phyloP scores from a whole-genome alignment of 2,888 invertebrate species.

The Acanthosoma haemorrhoidale region DNA sequence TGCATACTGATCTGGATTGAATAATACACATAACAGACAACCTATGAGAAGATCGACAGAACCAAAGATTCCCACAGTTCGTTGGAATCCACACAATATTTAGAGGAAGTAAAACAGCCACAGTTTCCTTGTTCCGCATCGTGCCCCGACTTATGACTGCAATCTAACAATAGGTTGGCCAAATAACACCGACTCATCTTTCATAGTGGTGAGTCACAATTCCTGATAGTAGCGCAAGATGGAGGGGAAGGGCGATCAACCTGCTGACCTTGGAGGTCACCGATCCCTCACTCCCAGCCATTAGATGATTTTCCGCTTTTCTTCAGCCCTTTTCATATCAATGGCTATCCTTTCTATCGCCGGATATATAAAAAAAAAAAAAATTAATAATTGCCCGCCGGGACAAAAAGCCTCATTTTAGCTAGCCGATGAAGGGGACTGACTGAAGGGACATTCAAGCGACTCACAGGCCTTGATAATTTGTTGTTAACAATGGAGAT shows the following conservation, averaged over 20 bases:
- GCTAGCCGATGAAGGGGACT: not conserved
- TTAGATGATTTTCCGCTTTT: conserved; percentile 6
- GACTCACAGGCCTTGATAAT: not conserved
- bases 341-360: not conserved
- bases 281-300: not conserved
- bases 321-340: conserved; percentile 8
- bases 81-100: too few relatives aligned
- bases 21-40: too few relatives aligned
- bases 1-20: too few relatives aligned
- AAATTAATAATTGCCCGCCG: conserved; percentile 7
- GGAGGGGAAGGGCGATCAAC: conserved; percentile 5
- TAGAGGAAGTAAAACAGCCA: too few relatives aligned
- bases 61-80: too few relatives aligned
- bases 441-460: not conserved
- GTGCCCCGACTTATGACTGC: not conserved
- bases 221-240: not conserved
- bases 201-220: not conserved
- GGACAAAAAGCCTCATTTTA: not conserved
- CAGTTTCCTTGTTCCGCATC: too few relatives aligned
- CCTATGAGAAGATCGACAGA: too few relatives aligned
- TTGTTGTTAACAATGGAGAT: not conserved
- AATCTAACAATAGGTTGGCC: not conserved
- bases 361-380: too few relatives aligned
- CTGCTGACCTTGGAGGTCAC: not conserved
- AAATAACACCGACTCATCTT: not conserved